Evolutionary conservation across 1,140 invertebrate genomes (phyloP), one percentile per base, ranked within the genome.

Genomic region (Drosophila ambigua): DNA sequence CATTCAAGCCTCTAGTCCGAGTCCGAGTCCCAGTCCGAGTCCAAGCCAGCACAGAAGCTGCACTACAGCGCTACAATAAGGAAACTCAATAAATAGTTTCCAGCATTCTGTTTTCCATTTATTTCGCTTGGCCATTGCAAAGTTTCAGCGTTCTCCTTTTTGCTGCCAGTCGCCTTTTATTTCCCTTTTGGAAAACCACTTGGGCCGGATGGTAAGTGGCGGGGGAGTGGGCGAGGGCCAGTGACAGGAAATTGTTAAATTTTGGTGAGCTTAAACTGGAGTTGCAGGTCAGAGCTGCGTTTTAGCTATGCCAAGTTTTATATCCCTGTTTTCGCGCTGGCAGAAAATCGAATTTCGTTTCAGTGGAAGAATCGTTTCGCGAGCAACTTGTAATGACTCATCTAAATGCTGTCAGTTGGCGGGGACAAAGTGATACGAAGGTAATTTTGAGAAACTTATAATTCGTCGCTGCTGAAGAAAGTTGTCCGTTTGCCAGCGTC

Each of bases 11-110:
- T 9, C 71, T 75, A 20, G 20, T 20, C 20, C 51, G 46, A 74
- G 23, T 52, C 74, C 63, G 16, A 54, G 50, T 20, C 6, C 31
- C 39, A 39, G 35, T 39, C 11, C 4, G 13, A 35, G 45, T 31
- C 20, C 39, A 52, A 39, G 35, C 11, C 4, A 13, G 35, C 4
- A 61, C 53, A 82, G 72, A 69, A 77, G 63, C 63, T 49, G 76
- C 41, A 61, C 51, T 61, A 45, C 54, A 66, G 23, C 43, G 53
- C 41, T 31, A 71, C 72, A 72, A 76, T 77, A 82, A 71, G 54
- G 75, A 76, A 88, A 88, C 79, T 88, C 57, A 49, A 69, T 76
- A 78, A 85, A 82, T 85, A 82, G 83, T 82, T 85, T 71, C 59
- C 78, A 65, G 63, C 78, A 75, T 66, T 88, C 48, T 73, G 73